Base-by-base conservation (phyloP, 2,797 vertebrate species). In the Rhinogobio ventralis region DNA sequence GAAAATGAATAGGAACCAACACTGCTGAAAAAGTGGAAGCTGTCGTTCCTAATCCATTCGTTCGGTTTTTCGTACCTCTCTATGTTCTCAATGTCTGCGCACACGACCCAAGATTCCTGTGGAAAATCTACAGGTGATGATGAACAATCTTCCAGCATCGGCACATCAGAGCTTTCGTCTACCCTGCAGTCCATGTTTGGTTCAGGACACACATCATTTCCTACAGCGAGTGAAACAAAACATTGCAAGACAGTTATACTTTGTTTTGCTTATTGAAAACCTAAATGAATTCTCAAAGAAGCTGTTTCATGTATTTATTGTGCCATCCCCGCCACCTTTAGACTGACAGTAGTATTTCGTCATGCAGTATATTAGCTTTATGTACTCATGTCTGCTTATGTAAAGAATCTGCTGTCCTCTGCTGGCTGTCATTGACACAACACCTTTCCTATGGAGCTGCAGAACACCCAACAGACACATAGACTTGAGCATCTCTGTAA, bases 401-500 rank as follows among this genome's bases (percentile, higher is more conserved):
- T 76, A 60, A 68, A 73, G 77, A 77, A 88, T 89, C 49, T 88
- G 39, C 86, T 87, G 89, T 88, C 88, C 90, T 83, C 91, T 92
- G 87, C 80, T 92, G 93, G 82, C 62, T 75, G 13, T 69, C 60
- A 23, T 67, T 57, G 69, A 87, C 67, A 85, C 76, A 82, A 89
- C 96, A 99, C 98, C 97, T 97, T 97, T 98, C 89, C 96, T 95
- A 94, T 99, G 98, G 89, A 98, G 96, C 93, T 99, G 97, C 93
- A 99, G 96, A 69, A 98, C 98, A 92, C 98, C 97, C 90, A 99
- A 94, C 88, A 99, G 96, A 92, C 97, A 99, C 91, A 99, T 95
- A 89, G 98, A 99, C 90, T 99, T 99, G 2, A 99, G 95, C 98
- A 99, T 99, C 95, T 99, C 98, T 11, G 97, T 97, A 62, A 98